phyloP scores from a whole-genome alignment of 2,888 invertebrate species.

The Ichneumon xanthorius region DNA sequence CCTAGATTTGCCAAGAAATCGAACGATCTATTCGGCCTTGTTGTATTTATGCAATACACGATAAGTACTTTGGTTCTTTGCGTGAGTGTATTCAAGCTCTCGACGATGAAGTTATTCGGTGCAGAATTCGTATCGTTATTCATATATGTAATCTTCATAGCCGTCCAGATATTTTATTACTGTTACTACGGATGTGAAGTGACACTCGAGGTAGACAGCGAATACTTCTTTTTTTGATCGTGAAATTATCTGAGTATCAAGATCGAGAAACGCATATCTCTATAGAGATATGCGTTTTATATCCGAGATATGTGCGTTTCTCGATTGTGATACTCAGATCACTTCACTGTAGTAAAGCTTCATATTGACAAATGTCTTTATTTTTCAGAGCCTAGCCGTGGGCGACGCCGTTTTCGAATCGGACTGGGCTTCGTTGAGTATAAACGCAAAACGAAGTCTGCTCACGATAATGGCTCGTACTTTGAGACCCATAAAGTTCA shows the following conservation, averaged over 20 bases:
- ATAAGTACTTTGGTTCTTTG: constrained; percentile 56
- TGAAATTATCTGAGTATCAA: too few species aligned
- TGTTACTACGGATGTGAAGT: constrained; percentile 53
- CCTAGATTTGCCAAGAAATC: constrained; percentile 44
- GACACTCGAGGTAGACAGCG: constrained; percentile 31
- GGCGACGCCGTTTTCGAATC: constrained; percentile 72
- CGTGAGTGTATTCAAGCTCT: constrained; percentile 34
- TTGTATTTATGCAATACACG: constrained; percentile 44
- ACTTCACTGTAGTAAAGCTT: too few species aligned
- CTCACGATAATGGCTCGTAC: constrained; percentile 73
- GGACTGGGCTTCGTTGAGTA: constrained; percentile 73
- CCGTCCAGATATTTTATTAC: constrained; percentile 43
- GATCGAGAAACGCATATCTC: too few species aligned
- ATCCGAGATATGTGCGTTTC: too few species aligned
- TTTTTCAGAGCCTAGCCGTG: constrained; percentile 70
- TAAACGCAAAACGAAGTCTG: constrained; percentile 68
- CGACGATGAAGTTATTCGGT: constrained; percentile 28
- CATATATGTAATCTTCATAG: constrained; percentile 34
- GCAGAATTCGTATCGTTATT: constrained; percentile 28
- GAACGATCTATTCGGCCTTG: constrained; percentile 7
- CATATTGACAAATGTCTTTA: not conserved
- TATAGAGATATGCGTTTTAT: too few species aligned
- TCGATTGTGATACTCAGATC: too few species aligned
- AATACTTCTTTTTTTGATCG: not conserved
- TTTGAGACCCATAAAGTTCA: constrained; percentile 62